A percentile compares a stretch with the other conserved stretches of the same genome.
phyloP scores from a whole-genome alignment of 2,797 vertebrate species.

The Dicrostonyx torquatus region DNA sequence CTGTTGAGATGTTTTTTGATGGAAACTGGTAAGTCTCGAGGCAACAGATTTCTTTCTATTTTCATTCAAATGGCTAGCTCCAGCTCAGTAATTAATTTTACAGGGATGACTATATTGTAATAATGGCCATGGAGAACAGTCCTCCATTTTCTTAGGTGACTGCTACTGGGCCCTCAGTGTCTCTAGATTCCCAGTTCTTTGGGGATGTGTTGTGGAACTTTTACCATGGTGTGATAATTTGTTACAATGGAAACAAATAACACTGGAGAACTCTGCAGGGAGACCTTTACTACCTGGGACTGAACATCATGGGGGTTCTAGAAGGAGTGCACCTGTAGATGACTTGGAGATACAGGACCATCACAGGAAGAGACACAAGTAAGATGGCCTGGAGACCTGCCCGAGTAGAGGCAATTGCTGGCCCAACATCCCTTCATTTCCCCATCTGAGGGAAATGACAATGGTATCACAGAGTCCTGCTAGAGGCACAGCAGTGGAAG shows the following conservation, averaged over 20 bases:
- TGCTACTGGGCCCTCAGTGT: background rate
- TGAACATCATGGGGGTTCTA: background rate
- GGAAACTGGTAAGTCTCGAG: constrained; percentile 60
- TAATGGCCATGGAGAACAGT: background rate
- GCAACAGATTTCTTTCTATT: constrained; percentile 66
- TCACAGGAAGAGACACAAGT: background rate
- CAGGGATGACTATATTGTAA: background rate
- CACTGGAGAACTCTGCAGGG: background rate
- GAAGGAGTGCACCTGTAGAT: background rate
- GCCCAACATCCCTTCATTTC: rapidly evolving
- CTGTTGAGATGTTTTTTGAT: constrained; percentile 48
- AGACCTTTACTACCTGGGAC: background rate
- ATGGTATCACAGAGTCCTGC: background rate
- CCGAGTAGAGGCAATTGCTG: background rate
- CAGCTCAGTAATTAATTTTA: constrained; percentile 51
- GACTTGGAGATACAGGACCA: background rate
- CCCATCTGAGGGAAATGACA: background rate
- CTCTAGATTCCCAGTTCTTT: background rate
- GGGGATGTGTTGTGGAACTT: background rate
- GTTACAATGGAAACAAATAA: constrained; percentile 5
- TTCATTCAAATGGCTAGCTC: constrained; percentile 50
- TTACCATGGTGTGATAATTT: background rate
- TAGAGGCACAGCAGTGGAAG: background rate
- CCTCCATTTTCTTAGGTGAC: constrained; percentile 40
- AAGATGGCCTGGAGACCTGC: background rate